Evolutionary conservation across 2,888 invertebrate species (phyloP), one percentile per base, ranked within the genome.

Genomic region (Cephus sareptanus): DNA sequence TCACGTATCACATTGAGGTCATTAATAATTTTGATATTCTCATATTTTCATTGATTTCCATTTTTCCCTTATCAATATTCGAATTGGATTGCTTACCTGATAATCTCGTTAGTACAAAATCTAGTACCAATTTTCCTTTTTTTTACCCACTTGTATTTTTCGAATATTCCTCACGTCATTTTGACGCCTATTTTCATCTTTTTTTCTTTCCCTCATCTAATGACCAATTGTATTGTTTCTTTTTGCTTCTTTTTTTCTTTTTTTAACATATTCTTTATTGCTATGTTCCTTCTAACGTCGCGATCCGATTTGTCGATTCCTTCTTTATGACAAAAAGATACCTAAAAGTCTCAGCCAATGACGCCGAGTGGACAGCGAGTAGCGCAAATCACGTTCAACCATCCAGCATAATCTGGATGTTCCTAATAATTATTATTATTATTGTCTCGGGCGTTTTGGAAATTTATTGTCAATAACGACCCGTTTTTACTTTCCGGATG

Each of bases 301-400:
- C 73, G 73, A 56, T 75, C 34, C 34, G 56, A 4, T 69, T 70
- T n/a, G 37, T 75, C 34, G 34, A 71, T 71, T 23, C 23, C 71
- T 71, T 71, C 23, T 71, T 11, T 15, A 71, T 30, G 71, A 71
- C 34, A 71, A 30, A 71, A 71, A 31, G 37, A 74, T 75, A 40
- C 87, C 83, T 86, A 88, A 90, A 88, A 90, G 87, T 89, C 81
- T 86, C 88, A 87, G 89, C 85, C 79, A 86, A 88, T 87, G 80
- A 86, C 83, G 85, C 87, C 80, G 79, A 81, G 56, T 23, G 23
- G 23, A 56, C 56, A 40, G 56, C 56, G 23, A 23, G 56, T 23
- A 56, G 56, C 23, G 56, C 56, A 56, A 56, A 23, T 56, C 56
- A 56, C 56, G 6, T 23, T 23, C 56, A 1, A 56, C 23, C 9